phyloP scores from a whole-genome alignment of 2,888 invertebrate genomes.

The Fragum sueziense region DNA sequence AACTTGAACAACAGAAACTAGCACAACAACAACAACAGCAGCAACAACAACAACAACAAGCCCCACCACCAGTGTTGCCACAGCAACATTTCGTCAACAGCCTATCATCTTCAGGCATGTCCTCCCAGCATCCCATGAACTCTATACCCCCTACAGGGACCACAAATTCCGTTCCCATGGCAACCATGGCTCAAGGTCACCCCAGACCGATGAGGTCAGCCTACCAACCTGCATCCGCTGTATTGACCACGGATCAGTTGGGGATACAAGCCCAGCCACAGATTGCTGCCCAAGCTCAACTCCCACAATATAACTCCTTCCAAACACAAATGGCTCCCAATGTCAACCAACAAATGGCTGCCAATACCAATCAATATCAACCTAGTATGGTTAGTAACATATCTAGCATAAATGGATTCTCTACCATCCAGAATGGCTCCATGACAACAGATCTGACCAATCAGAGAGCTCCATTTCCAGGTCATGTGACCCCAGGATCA shows the following conservation, averaged over 20 bases:
- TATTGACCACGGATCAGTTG: constrained; percentile 54
- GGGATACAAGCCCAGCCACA: constrained; percentile 8
- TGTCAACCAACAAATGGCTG: too few species aligned
- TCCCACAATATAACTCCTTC: not conserved
- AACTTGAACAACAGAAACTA: not conserved
- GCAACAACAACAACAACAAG: constrained; percentile 4
- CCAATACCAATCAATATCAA: not conserved
- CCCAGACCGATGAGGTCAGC: constrained; percentile 18
- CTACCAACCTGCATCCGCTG: constrained; percentile 54
- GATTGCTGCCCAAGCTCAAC: not conserved
- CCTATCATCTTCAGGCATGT: constrained; percentile 50
- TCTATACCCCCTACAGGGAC: constrained; percentile 61
- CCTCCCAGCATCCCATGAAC: constrained; percentile 59
- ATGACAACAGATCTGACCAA: constrained; percentile 42
- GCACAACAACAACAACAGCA: constrained; percentile 12
- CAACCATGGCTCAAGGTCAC: constrained; percentile 38
- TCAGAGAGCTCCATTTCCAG: constrained; percentile 42
- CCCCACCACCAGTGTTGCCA: not conserved
- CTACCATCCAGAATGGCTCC: not conserved
- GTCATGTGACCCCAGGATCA: constrained; percentile 57
- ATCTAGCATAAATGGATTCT: not conserved
- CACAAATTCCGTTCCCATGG: constrained; percentile 49
- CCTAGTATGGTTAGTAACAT: not conserved
- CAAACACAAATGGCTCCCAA: constrained; percentile 3
- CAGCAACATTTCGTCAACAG: constrained; percentile 48